Evolutionary conservation across 1,140 invertebrate species (phyloP).

Genomic region (Plutomurus gul): DNA sequence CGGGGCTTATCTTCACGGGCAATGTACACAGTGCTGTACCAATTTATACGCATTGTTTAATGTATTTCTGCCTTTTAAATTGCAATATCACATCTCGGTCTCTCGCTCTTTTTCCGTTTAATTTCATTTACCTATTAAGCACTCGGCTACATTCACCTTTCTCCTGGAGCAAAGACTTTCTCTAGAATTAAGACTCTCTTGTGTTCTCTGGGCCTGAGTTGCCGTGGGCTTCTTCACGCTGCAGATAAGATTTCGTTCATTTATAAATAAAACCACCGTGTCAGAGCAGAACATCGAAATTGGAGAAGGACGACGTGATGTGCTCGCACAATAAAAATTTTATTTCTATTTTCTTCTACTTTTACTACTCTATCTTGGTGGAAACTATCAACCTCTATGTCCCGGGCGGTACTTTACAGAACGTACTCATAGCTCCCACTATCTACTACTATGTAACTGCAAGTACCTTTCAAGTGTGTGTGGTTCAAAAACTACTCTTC

Average conservation of each 20-base stretch:
- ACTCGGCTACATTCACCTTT: not conserved
- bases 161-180: not conserved
- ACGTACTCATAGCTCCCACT: too few relatives aligned
- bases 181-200: not conserved
- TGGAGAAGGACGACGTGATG: not conserved
- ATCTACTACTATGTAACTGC: too few relatives aligned
- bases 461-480: too few relatives aligned
- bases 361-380: not conserved
- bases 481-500: too few relatives aligned
- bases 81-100: not conserved
- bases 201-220: not conserved
- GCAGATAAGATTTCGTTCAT: not conserved
- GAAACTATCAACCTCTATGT: not conserved
- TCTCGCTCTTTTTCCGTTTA: not conserved
- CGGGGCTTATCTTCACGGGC: not conserved
- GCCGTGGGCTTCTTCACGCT: not conserved
- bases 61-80: not conserved
- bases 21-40: not conserved
- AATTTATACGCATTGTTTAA: not conserved
- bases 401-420: not conserved
- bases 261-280: not conserved
- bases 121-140: conserved; percentile 5
- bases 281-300: not conserved
- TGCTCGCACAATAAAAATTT: not conserved
- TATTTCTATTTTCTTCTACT: not conserved